A percentile compares a stretch with the other conserved stretches of the same genome.
phyloP scores from a whole-genome alignment of 2,797 vertebrate genomes.

The Amblyopsis hoosieri region DNA sequence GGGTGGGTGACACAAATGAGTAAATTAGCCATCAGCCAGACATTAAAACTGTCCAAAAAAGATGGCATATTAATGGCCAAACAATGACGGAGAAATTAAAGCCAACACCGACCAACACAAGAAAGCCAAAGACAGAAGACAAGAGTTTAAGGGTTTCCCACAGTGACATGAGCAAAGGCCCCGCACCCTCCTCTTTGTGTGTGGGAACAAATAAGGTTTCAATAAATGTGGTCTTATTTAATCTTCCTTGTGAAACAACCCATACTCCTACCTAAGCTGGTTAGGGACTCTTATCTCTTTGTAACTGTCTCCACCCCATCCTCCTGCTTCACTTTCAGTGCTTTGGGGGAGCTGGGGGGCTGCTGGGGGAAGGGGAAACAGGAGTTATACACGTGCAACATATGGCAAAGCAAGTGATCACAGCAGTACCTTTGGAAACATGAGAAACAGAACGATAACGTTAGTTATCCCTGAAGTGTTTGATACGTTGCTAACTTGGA shows the following conservation, averaged over 20 bases:
- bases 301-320: slow-evolving; percentile 87
- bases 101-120: slow-evolving; percentile 34
- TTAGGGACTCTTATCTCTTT: slow-evolving; percentile 84
- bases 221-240: slow-evolving; percentile 66
- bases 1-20: background rate
- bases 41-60: slow-evolving; percentile 14
- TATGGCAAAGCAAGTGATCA: slow-evolving; percentile 59
- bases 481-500: background rate
- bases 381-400: slow-evolving; percentile 80
- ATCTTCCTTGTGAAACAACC: slow-evolving; percentile 83
- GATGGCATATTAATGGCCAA: slow-evolving; percentile 10
- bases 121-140: slow-evolving; percentile 30
- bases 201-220: slow-evolving; percentile 58
- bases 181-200: slow-evolving; percentile 46
- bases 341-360: slow-evolving; percentile 85
- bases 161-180: slow-evolving; percentile 36
- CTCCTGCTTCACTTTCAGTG: slow-evolving; percentile 86
- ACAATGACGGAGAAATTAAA: slow-evolving; percentile 31
- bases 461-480: background rate
- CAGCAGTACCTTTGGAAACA: slow-evolving; percentile 38
- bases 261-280: slow-evolving; percentile 89
- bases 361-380: slow-evolving; percentile 87
- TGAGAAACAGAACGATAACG: slow-evolving; percentile 29
- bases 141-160: background rate
- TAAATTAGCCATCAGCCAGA: background rate